phyloP scores from a whole-genome alignment of 2,797 vertebrate species.

The Chanos chanos region DNA sequence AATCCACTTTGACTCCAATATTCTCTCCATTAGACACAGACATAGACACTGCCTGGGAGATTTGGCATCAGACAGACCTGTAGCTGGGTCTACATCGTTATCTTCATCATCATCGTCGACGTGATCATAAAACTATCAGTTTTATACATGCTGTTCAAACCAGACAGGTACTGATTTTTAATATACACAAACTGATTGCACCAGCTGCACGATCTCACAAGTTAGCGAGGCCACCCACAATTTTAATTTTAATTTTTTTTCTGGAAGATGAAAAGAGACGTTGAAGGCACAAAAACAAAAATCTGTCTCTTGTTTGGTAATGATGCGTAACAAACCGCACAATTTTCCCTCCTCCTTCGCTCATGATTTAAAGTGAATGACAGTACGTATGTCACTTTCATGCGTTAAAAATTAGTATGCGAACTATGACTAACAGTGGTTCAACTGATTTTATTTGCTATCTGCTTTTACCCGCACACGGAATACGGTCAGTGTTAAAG shows the following conservation, averaged over 20 bases:
- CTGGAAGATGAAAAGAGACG: constrained; percentile 10
- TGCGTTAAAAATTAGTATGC: too few relatives aligned
- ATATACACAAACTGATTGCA: constrained; percentile 3
- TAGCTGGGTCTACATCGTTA: constrained; percentile 17
- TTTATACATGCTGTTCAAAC: constrained; percentile 15
- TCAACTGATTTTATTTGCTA: too few relatives aligned
- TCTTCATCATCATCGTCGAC: too few relatives aligned
- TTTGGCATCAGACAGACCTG: constrained; percentile 17
- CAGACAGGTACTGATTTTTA: constrained; percentile 2
- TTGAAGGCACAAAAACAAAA: too few relatives aligned
- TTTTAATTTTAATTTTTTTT: neutral
- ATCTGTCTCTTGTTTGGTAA: too few relatives aligned
- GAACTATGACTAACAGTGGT: too few relatives aligned
- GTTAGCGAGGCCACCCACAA: constrained; percentile 17
- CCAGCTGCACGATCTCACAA: constrained; percentile 12
- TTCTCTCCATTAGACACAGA: neutral
- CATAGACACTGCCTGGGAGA: constrained; percentile 8
- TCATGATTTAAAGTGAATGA: too few relatives aligned
- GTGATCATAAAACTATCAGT: constrained; percentile 32
- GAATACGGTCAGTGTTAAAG: too few relatives aligned
- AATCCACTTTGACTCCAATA: constrained; percentile 5
- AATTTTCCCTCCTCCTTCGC: too few relatives aligned
- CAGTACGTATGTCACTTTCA: too few relatives aligned
- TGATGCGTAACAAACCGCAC: too few relatives aligned
- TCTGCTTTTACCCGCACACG: too few relatives aligned